A percentile compares a stretch with the other conserved stretches of the same genome.
phyloP scores from a whole-genome alignment of 92 coral and sea anemone genomes.

The Scolanthus callimorphus region DNA sequence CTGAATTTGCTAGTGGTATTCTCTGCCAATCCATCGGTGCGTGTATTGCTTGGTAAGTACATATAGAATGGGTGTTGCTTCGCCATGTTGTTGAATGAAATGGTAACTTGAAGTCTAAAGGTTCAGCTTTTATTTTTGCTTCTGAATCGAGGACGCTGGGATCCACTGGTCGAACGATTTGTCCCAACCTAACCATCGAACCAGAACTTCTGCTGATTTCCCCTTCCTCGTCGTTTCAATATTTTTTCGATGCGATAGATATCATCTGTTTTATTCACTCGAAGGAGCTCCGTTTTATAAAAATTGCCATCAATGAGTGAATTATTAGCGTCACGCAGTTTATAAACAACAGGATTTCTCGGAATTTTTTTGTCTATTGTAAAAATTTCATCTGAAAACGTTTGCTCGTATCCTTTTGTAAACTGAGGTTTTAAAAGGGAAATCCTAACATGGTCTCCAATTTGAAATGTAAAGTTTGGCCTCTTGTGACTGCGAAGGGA shows the following conservation, averaged over 20 bases:
- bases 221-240: conserved; percentile 19
- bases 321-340: conserved; percentile 14
- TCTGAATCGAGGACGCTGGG: not conserved
- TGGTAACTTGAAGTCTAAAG: not conserved
- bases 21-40: conserved; percentile 28
- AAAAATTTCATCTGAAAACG: conserved; percentile 26
- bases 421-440: conserved; percentile 18
- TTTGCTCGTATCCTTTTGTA: conserved; percentile 30
- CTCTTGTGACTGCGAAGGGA: not conserved
- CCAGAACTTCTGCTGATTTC: conserved; percentile 20
- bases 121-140: not conserved
- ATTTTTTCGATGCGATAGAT: conserved; percentile 15
- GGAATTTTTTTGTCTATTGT: conserved; percentile 16
- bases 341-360: conserved; percentile 26
- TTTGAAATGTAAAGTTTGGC: conserved; percentile 20
- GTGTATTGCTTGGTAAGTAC: conserved; percentile 35
- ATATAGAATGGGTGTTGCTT: conserved; percentile 10
- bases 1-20: conserved; percentile 41
- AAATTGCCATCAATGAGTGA: conserved; percentile 30
- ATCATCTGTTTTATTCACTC: conserved; percentile 14
- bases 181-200: conserved; percentile 37
- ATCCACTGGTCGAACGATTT: conserved; percentile 32
- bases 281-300: conserved; percentile 24
- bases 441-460: conserved; percentile 15
- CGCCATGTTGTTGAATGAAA: not conserved